Percentiles rank a stretch among this genome's conserved stretches.
phyloP scores from a whole-genome alignment of 2,113 vertebrate genomes.

The Pelusios castaneus region DNA sequence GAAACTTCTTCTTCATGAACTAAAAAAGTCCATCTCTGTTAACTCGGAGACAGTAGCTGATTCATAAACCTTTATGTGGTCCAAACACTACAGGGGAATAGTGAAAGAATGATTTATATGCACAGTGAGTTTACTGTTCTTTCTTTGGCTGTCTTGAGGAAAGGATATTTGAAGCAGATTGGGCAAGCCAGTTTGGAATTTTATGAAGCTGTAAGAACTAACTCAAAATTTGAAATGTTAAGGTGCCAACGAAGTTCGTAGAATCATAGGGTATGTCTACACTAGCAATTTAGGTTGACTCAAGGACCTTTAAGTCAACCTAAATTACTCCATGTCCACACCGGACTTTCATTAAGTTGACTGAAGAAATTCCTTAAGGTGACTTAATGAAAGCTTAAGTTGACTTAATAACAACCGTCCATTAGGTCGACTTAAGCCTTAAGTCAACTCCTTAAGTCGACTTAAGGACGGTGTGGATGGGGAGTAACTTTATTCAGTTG shows the following conservation, averaged over 20 bases:
- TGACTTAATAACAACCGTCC: too few relatives aligned
- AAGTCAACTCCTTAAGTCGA: too few relatives aligned
- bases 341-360: too few relatives aligned
- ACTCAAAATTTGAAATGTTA: slow-evolving; percentile 13
- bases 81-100: not conserved
- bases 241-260: not conserved
- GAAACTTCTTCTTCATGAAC: not conserved
- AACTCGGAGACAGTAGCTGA: not conserved
- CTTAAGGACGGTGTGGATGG: too few relatives aligned
- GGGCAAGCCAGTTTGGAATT: not conserved
- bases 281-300: too few relatives aligned
- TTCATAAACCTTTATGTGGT: not conserved
- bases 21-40: not conserved
- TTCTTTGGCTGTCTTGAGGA: not conserved
- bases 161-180: slow-evolving; percentile 17
- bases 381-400: too few relatives aligned
- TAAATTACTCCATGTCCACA: too few relatives aligned
- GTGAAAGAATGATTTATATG: not conserved
- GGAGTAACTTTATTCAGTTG: too few relatives aligned
- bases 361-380: too few relatives aligned
- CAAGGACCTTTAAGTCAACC: too few relatives aligned
- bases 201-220: not conserved
- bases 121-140: not conserved
- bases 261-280: too few relatives aligned
- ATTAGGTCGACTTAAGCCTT: too few relatives aligned